phyloP scores from a whole-genome alignment of 2,797 vertebrate species.

The Craterocephalus amniculus region DNA sequence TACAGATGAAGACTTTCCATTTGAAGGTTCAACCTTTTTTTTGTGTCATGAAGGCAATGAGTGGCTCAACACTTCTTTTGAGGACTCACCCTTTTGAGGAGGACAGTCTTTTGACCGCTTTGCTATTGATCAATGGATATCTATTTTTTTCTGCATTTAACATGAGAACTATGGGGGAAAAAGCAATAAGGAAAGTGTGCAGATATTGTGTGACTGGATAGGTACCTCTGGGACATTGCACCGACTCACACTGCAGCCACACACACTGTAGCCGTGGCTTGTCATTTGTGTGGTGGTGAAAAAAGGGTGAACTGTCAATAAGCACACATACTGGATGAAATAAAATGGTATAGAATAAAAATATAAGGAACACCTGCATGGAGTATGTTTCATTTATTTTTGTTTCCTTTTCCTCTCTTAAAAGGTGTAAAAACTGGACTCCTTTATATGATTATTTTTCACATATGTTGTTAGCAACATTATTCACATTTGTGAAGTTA shows the following conservation, averaged over 20 bases:
- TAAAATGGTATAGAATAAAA: constrained; percentile 84
- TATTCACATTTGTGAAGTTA: not conserved
- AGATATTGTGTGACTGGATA: constrained; percentile 66
- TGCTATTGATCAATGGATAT: constrained; percentile 77
- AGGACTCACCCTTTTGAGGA: constrained; percentile 65
- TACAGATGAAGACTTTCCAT: constrained; percentile 68
- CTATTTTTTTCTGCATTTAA: constrained; percentile 76
- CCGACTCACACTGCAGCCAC: constrained; percentile 42
- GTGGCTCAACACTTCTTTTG: constrained; percentile 61
- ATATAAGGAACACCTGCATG: constrained; percentile 61
- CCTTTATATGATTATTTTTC: not conserved
- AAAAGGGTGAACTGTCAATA: constrained; percentile 74
- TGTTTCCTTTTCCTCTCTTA: no score
- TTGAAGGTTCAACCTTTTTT: constrained; percentile 58
- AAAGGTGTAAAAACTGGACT: not conserved
- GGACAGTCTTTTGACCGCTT: constrained; percentile 74
- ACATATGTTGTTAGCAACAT: no score
- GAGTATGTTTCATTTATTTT: constrained; percentile 35
- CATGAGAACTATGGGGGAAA: constrained; percentile 55
- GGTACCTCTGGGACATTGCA: constrained; percentile 58
- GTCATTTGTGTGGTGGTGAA: constrained; percentile 50
- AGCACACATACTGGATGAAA: constrained; percentile 86
- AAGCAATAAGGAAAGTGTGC: constrained; percentile 84
- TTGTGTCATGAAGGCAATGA: constrained; percentile 59
- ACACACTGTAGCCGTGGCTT: constrained; percentile 48